These are phyloP conservation scores for Encarsia formosa DNA, from an alignment of 2,888 invertebrate species.

Conservation along the genomic window DNA sequence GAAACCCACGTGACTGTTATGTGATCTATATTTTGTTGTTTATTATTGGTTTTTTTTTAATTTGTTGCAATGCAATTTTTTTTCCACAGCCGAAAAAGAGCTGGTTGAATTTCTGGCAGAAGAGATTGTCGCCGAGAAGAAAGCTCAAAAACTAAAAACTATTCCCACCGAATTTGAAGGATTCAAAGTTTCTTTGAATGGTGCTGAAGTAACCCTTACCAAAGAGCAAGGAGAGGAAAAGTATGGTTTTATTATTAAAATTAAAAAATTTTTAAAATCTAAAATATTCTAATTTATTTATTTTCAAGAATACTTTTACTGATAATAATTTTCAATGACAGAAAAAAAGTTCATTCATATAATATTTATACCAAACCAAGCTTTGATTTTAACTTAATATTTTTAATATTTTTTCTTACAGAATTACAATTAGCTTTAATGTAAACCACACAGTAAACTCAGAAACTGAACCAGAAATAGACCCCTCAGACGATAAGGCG, in stretches of 20 bases:
- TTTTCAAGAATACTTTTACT: too few species aligned
- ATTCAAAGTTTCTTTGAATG: constrained; percentile 73
- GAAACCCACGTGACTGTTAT: not conserved
- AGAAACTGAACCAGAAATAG: constrained; percentile 63
- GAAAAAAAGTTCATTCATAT: too few species aligned
- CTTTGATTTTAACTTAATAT: too few species aligned
- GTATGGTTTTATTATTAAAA: constrained; percentile 59
- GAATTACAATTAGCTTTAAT: constrained; percentile 78
- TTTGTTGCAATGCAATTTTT: constrained; percentile 9
- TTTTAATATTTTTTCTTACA: constrained; percentile 48
- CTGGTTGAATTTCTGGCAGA: constrained; percentile 87
- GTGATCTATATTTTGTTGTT: too few species aligned
- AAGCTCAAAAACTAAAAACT: constrained; percentile 71
- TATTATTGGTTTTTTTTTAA: constrained; percentile 8
- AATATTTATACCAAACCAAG: too few species aligned
- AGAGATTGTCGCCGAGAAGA: constrained; percentile 88
- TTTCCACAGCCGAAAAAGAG: constrained; percentile 71
- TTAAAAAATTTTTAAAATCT: too few species aligned
- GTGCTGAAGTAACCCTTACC: constrained; percentile 79
- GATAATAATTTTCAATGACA: too few species aligned
- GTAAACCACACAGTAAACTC: constrained; percentile 93
- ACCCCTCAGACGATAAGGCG: constrained; percentile 63
- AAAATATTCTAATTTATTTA: too few species aligned
- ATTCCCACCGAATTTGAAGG: constrained; percentile 76
- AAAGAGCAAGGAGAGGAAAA: constrained; percentile 69